phyloP scores from a whole-genome alignment of 1,140 invertebrate genomes.

The Macrocentrus cingulum region DNA sequence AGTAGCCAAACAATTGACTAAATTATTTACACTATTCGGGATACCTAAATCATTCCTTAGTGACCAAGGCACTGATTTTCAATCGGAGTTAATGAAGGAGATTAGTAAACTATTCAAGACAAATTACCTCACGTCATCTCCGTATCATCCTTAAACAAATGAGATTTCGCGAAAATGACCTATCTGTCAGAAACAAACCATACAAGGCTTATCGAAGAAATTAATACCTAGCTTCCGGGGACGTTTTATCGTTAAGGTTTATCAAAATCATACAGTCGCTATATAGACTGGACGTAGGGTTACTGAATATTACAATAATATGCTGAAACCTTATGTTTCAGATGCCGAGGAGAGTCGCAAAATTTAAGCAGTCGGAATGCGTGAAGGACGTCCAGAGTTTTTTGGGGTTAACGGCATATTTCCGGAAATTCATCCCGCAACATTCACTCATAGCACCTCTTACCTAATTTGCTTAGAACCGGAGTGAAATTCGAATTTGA shows the following conservation, averaged over 20 bases:
- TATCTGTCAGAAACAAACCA: neutral
- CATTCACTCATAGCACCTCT: constrained; percentile 37
- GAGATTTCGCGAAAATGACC: constrained; percentile 21
- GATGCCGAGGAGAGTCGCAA: constrained; percentile 4
- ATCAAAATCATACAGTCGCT: constrained; percentile 38
- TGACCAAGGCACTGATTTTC: constrained; percentile 41
- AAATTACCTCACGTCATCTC: constrained; percentile 26
- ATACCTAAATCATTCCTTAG: constrained; percentile 39
- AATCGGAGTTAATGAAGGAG: constrained; percentile 34
- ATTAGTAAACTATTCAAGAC: constrained; percentile 33
- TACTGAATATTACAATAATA: constrained; percentile 30
- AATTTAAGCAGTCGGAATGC: constrained; percentile 28
- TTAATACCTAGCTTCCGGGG: constrained; percentile 30
- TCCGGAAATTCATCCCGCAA: constrained; percentile 37
- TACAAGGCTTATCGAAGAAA: neutral
- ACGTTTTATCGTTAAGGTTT: constrained; percentile 39
- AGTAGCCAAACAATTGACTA: constrained; percentile 34
- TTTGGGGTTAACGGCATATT: constrained; percentile 42
- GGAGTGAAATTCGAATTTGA: constrained; percentile 19
- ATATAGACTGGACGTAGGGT: constrained; percentile 19
- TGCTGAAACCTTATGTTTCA: constrained; percentile 30
- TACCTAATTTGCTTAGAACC: constrained; percentile 28
- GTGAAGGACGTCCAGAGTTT: constrained; percentile 39
- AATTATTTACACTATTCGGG: constrained; percentile 37
- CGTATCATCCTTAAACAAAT: constrained; percentile 50